phyloP scores from a whole-genome alignment of 2,113 vertebrate species.

The Castor canadensis region DNA sequence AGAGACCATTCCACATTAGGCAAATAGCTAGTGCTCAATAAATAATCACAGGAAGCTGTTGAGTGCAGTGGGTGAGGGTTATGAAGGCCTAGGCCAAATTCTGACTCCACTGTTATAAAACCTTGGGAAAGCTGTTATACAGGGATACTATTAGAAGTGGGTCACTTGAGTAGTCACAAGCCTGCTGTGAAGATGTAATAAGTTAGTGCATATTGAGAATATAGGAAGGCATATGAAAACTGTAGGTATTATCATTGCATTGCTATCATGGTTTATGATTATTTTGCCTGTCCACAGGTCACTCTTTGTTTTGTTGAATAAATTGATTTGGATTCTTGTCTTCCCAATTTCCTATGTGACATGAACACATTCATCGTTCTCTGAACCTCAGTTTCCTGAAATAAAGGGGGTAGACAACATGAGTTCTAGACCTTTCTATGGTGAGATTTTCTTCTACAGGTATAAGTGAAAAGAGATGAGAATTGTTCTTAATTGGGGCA shows the following conservation, averaged over 20 bases:
- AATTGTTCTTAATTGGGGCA: background rate
- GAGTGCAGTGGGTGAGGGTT: background rate
- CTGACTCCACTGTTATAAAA: background rate
- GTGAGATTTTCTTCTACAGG: background rate
- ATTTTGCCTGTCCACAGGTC: background rate
- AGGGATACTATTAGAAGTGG: background rate
- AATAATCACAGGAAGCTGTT: background rate
- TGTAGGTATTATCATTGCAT: background rate
- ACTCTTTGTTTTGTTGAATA: background rate
- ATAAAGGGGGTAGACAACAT: background rate
- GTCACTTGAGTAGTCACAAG: too few species aligned
- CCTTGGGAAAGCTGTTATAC: background rate
- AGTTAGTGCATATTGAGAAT: background rate
- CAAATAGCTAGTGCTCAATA: background rate
- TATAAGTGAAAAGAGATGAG: background rate
- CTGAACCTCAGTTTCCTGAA: background rate
- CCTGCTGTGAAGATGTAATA: background rate
- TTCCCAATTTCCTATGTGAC: background rate
- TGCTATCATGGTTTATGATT: background rate
- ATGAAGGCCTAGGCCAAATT: background rate
- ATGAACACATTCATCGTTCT: background rate
- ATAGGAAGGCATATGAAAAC: background rate
- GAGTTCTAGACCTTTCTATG: background rate
- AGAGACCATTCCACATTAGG: background rate
- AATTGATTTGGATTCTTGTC: background rate